These are phyloP conservation scores for Seriola rivoliana DNA, from an alignment of 2,113 vertebrate species.

Conservation along the genomic window DNA sequence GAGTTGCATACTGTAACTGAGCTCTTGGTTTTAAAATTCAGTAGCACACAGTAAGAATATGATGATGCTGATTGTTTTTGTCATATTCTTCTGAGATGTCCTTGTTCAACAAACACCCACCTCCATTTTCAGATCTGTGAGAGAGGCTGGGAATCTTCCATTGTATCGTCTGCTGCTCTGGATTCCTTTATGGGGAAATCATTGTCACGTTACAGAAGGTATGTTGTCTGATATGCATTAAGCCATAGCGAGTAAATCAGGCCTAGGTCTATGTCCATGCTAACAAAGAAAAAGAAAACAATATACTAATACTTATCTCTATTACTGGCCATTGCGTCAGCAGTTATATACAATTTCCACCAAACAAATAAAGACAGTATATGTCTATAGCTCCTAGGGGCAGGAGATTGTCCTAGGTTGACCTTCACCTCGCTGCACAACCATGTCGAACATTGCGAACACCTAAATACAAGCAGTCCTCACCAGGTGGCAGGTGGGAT, in stretches of 20 bases:
- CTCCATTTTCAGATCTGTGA: conserved; percentile 98
- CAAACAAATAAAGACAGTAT: not conserved
- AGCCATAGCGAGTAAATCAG: not conserved
- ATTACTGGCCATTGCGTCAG: too few relatives aligned
- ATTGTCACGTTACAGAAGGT: conserved; percentile 2
- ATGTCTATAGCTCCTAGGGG: not conserved
- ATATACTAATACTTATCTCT: not conserved
- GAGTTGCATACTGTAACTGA: not conserved
- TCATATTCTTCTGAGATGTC: too few relatives aligned
- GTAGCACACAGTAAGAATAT: not conserved
- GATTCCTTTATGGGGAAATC: conserved; percentile 85
- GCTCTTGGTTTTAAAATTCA: not conserved
- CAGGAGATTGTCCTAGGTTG: too few relatives aligned
- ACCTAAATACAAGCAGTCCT: conserved; percentile 37
- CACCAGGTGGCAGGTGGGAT: conserved; percentile 96
- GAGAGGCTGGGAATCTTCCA: conserved; percentile 99
- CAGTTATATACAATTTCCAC: not conserved
- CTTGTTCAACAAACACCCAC: conserved; percentile 72
- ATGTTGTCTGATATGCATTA: conserved; percentile 1
- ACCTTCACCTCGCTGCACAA: too few relatives aligned
- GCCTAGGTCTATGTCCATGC: too few relatives aligned
- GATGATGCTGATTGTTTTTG: not conserved
- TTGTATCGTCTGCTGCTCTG: conserved; percentile 95
- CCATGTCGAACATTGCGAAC: too few relatives aligned
- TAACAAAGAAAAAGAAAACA: not conserved